A percentile compares a stretch with the other conserved stretches of the same genome.
Evolutionary conservation across 2,797 vertebrate species (phyloP).

Genomic region (Neopelma chrysocephalum): DNA sequence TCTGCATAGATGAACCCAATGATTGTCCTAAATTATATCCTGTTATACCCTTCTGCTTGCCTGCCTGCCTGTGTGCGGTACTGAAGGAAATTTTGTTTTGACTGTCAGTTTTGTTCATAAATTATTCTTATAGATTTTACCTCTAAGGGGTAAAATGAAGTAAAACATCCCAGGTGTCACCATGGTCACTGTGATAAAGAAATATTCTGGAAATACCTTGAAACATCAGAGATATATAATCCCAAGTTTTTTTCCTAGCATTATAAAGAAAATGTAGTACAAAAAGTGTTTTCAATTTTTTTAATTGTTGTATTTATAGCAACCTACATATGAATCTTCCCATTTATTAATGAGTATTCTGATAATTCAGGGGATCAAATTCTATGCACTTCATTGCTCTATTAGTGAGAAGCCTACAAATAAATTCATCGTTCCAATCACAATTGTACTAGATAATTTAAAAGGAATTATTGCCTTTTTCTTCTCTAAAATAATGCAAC

Average conservation of each 20-base stretch:
- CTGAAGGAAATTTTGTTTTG: background rate
- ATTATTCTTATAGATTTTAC: background rate
- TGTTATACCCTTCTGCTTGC: background rate
- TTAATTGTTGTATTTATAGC: background rate
- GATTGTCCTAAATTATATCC: background rate
- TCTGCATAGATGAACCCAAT: background rate
- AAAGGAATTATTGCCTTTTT: background rate
- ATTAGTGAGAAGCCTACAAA: background rate
- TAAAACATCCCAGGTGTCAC: background rate
- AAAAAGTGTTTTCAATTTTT: background rate
- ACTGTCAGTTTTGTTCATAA: background rate
- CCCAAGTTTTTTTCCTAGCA: background rate
- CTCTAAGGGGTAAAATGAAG: background rate
- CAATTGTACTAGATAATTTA: background rate
- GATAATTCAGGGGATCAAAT: background rate
- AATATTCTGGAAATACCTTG: background rate
- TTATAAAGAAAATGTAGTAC: background rate
- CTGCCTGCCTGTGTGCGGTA: background rate
- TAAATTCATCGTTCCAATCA: background rate
- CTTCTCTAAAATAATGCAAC: background rate
- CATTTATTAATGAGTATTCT: background rate
- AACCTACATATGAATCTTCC: background rate
- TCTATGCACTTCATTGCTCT: background rate
- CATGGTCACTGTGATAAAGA: background rate
- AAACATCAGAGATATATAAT: background rate